Evolutionary conservation across 2,888 invertebrate species (phyloP), one percentile per base, ranked within the genome.

Genomic region (Phymatocera aterrima): DNA sequence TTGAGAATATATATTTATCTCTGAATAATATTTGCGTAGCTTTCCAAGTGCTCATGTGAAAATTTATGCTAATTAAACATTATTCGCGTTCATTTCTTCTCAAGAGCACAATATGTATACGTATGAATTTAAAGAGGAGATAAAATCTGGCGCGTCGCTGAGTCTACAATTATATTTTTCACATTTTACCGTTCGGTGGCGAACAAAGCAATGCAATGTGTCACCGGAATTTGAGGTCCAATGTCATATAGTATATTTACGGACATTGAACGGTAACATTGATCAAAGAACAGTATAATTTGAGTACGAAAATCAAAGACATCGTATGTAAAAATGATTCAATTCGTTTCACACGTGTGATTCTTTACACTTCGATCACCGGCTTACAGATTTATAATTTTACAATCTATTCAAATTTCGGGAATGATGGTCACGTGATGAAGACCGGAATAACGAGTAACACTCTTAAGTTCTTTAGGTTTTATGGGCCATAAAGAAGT

Each of bases 11-110:
- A 28, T 18, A 10, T 72, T 51, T 31, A 51, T 12, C 51, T 48
- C 21, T 34, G 48, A 51, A 72, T 18, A 72, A 72, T 51, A 72
- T 72, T 72, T 72, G 34, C 72, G 6, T 18, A 51, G 18, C 31
- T 51, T 51, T 43, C 31, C 15, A 48, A 51, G 72, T 34, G 34
- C 21, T 15, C 31, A 34, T 34, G 48, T 48, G 31, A 72, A 51
- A 51, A 72, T 34, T 48, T 12, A 34, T 51, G 72, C 15, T 31
- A 51, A 72, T 51, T 51, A 18, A 51, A 72, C 10, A 72, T 40
- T 4, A 31, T 28, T 10, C 43, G 18, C 4, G 34, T 18, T 37
- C 37, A 18, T 64, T 64, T 18, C 37, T 34, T n/a, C n/a, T n/a
- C 61, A 15, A 37, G 12, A 31, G 34, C 61, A 15, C 8, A 64